A percentile compares a stretch with the other conserved stretches of the same genome.
Conservation (phyloP, 2,113 vertebrate species). For the Hirundichthys speculiger region DNA sequence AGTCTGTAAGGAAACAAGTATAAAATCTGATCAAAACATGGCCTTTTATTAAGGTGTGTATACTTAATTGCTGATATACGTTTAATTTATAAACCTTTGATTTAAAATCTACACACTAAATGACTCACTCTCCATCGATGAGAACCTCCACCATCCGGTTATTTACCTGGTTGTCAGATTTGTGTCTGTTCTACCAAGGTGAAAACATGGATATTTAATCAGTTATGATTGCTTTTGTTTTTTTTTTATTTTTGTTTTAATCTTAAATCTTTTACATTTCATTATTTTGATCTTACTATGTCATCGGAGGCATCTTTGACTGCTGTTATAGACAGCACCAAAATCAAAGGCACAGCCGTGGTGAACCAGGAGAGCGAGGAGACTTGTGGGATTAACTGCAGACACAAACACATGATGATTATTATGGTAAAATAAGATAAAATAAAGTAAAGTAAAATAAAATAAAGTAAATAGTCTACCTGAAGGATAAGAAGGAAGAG, state of each 20-base stretch:
- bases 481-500: constrained; percentile 89
- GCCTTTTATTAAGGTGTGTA: background rate
- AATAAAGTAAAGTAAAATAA: background rate
- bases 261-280: background rate
- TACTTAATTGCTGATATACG: too few relatives aligned
- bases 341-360: constrained; percentile 88
- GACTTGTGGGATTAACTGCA: constrained; percentile 91
- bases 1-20: constrained; percentile 75
- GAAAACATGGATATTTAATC: background rate
- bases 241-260: background rate
- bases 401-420: constrained; percentile 60
- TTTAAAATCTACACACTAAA: background rate
- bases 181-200: constrained; percentile 87
- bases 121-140: constrained; percentile 87
- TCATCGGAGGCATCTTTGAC: constrained; percentile 94
- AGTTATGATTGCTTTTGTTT: background rate
- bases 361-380: constrained; percentile 95
- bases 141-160: constrained; percentile 88
- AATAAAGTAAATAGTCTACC: constrained; percentile 70
- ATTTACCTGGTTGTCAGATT: constrained; percentile 91
- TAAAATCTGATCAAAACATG: background rate
- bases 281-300: constrained; percentile 80
- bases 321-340: constrained; percentile 90
- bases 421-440: too few relatives aligned
- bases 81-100: background rate